These are phyloP conservation scores for Cyanistes caeruleus DNA, from an alignment of 2,113 vertebrate species.

Conservation along the genomic window DNA sequence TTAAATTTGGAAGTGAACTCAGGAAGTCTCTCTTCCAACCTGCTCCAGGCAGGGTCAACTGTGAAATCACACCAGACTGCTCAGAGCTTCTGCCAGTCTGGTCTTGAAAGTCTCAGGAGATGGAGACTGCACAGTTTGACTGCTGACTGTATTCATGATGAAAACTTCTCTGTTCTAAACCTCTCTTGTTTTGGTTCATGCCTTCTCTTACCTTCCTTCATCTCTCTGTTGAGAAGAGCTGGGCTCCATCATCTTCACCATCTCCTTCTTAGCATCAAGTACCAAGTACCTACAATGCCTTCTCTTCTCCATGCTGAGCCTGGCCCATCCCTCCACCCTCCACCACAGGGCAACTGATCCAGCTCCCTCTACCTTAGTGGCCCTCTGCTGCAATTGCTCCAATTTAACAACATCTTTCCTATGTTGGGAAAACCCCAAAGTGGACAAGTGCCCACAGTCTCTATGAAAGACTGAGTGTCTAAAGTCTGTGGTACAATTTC, in stretches of 20 bases:
- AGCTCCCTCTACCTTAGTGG: neutral
- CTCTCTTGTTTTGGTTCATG: neutral
- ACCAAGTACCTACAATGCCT: neutral
- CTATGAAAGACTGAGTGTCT: neutral
- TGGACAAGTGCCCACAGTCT: rapidly evolving
- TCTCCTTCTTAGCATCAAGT: neutral
- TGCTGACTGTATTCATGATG: neutral
- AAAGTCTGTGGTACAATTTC: neutral
- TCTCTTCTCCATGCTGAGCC: neutral
- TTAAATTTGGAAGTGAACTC: neutral
- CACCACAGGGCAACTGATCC: neutral
- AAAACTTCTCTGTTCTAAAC: neutral
- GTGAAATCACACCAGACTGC: neutral
- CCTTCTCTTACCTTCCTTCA: neutral
- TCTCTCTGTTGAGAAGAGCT: neutral
- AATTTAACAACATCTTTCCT: neutral
- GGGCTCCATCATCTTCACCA: neutral
- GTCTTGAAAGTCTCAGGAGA: neutral
- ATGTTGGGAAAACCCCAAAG: neutral
- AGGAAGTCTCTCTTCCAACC: neutral
- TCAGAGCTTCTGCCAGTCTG: neutral
- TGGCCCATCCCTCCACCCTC: neutral
- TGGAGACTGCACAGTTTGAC: neutral
- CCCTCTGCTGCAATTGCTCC: neutral
- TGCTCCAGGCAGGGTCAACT: neutral